Evolutionary conservation across 2,888 invertebrate genomes (phyloP).

Genomic region (Epinotia bilunana): DNA sequence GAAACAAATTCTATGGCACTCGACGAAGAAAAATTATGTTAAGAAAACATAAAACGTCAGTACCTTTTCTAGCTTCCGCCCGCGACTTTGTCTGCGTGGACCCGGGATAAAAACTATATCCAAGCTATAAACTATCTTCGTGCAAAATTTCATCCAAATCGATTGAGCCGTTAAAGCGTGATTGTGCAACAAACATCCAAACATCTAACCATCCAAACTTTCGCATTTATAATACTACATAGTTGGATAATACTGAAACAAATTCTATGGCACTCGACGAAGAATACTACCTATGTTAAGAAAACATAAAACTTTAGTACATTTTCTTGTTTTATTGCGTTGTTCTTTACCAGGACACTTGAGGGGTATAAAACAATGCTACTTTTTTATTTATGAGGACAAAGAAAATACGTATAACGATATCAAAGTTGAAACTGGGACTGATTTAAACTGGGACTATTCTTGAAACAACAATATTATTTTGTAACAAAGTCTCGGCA

Average conservation of each 20-base stretch:
- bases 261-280: slow-evolving; percentile 10
- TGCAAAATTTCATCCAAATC: too few relatives aligned
- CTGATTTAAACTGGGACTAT: slow-evolving; percentile 9
- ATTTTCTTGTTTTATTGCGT: slow-evolving; percentile 22
- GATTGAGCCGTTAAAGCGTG: too few relatives aligned
- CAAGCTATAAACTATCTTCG: too few relatives aligned
- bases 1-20: slow-evolving; percentile 3
- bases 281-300: slow-evolving; percentile 11
- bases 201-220: too few relatives aligned
- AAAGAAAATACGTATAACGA: slow-evolving; percentile 6
- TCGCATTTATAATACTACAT: too few relatives aligned
- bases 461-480: not conserved
- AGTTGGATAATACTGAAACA: not conserved
- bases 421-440: slow-evolving; percentile 1
- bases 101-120: too few relatives aligned
- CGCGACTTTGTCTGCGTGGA: too few relatives aligned
- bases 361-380: slow-evolving; percentile 26
- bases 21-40: slow-evolving; percentile 2
- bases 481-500: not conserved
- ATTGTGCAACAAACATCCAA: too few relatives aligned
- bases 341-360: slow-evolving; percentile 33
- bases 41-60: slow-evolving; percentile 25
- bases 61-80: not conserved
- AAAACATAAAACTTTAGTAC: slow-evolving; percentile 28
- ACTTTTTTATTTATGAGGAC: slow-evolving; percentile 22